Base-by-base conservation (phyloP, 2,113 vertebrate species). In the Peucedramus taeniatus region DNA sequence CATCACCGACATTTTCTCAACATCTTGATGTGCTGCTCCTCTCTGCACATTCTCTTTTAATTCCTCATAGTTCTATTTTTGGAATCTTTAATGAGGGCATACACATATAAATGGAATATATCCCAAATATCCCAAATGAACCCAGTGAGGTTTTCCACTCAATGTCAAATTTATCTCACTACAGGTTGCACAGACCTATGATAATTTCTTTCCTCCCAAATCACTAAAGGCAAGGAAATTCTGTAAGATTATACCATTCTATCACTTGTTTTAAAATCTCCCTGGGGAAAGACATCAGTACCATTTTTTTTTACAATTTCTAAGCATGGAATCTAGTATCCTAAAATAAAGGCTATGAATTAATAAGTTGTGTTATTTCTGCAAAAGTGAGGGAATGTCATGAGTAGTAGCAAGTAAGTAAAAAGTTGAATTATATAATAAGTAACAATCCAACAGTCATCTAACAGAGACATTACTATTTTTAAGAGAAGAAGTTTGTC, bases 71-170 rank as follows among this genome's bases (percentile, higher is more conserved):
- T 60, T 90, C 92, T 90, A 90, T 89, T 92, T 95, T 53, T 68
- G 56, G 86, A 64, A 40, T 45, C 44, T 42, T 83, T 92, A 96
- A 95, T 59, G 88, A 96, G 86, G 90, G 27, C 83, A 78, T 15
- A 19, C 33, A 39, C 37, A 35, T 60, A 70, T 19, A 93, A 90
- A 74, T 63, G 54, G 42, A 61, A 39, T 61, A 28, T 7, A 61
- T 60, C 59, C 59, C 59, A 39, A 70, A 75, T 22, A 83, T 89
- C 90, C 85, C 94, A 81, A 83, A 88, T 83, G 80, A 92, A 75
- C 47, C 40, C 19, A 70, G 44, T 11, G 28, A 91, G 57, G 18
- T 51, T 92, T 83, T 90, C 71, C 4, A 6, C 56, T 92, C 44
- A 15, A 8, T 63, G 28, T 54, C 63, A 91, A 63, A 91, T 82